phyloP scores from a whole-genome alignment of 2,113 vertebrate species.

The Probosciger aterrimus region DNA sequence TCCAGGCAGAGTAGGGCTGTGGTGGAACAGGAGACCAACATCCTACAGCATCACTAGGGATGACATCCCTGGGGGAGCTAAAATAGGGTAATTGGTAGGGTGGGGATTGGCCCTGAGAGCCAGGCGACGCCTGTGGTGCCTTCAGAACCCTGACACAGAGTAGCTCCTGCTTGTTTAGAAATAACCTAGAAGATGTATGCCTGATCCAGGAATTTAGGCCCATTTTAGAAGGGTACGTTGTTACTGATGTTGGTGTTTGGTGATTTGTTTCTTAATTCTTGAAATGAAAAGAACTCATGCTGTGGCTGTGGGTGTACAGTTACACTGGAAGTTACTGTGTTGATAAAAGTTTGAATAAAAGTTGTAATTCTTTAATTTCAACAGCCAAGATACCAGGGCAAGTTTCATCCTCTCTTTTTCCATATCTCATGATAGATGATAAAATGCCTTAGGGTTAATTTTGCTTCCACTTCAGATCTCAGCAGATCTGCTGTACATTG shows the following conservation, averaged over 20 bases:
- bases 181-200: accelerated
- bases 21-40: neutral
- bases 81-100: neutral
- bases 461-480: neutral
- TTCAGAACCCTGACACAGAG: neutral
- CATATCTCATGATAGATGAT: neutral
- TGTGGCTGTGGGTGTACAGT: neutral
- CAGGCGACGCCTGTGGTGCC: neutral
- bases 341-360: neutral
- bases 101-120: neutral
- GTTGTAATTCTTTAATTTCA: neutral
- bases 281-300: neutral
- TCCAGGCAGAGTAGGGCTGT: neutral
- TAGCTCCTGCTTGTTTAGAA: neutral
- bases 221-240: accelerated
- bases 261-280: neutral
- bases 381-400: neutral
- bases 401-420: neutral
- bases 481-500: neutral
- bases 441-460: neutral
- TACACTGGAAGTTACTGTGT: neutral
- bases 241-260: neutral
- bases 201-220: neutral
- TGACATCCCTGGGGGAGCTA: neutral
- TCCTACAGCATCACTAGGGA: accelerated